Percentiles rank a stretch among this genome's conserved stretches.
These are phyloP conservation scores for Bothrops jararaca DNA, from an alignment of 2,113 vertebrate genomes.

Conservation along the genomic window DNA sequence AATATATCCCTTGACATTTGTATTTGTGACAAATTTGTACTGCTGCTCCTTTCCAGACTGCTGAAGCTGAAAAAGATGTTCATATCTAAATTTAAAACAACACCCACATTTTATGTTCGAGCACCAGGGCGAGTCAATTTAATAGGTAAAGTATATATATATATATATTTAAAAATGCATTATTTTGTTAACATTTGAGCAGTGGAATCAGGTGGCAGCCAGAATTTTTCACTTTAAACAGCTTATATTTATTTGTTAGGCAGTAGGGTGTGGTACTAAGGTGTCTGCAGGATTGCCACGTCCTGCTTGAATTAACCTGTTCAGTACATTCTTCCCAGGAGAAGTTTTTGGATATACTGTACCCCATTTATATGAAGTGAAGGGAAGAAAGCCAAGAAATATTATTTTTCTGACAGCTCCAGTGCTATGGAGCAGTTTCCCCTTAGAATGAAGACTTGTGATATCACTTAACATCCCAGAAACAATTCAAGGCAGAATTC, in stretches of 20 bases:
- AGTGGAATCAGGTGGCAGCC: neutral
- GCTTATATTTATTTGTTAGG: neutral
- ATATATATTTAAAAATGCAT: no score
- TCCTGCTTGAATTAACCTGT: neutral
- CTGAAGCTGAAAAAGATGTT: constrained; percentile 85
- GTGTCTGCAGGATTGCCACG: neutral
- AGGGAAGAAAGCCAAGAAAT: neutral
- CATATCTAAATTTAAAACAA: constrained; percentile 81
- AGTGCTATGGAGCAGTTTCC: neutral
- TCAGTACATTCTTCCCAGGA: neutral
- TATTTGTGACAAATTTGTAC: neutral
- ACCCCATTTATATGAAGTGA: neutral
- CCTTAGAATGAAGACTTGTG: neutral
- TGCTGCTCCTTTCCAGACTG: constrained; percentile 74
- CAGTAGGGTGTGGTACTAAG: neutral
- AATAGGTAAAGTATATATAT: constrained; percentile 87
- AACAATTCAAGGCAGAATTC: neutral
- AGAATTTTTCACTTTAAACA: neutral
- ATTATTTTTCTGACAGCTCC: neutral
- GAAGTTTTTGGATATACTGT: neutral
- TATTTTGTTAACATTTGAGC: neutral
- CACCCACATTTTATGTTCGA: constrained; percentile 87
- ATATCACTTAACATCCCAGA: neutral
- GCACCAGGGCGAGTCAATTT: constrained; percentile 96
- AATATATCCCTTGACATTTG: neutral